Evolutionary conservation across 2,797 vertebrate genomes (phyloP).

Genomic region (Hozukius guyotensis): DNA sequence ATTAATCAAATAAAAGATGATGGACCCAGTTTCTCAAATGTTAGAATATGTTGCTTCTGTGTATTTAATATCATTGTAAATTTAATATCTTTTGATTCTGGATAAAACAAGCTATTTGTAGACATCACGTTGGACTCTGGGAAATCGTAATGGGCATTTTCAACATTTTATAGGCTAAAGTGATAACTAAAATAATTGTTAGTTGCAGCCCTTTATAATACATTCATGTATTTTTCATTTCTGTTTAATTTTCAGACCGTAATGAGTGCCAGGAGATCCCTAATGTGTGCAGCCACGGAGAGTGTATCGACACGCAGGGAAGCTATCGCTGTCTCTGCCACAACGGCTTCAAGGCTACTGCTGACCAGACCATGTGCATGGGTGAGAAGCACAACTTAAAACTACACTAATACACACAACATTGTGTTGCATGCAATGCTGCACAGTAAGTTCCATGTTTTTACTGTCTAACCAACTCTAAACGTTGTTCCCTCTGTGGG

Average conservation of each 20-base stretch:
- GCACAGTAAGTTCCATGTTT: not conserved
- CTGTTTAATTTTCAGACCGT: slow-evolving; percentile 78
- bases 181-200: not conserved
- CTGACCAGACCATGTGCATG: slow-evolving; percentile 93
- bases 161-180: not conserved
- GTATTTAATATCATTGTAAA: not conserved
- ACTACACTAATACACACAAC: not conserved
- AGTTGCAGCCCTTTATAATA: not conserved
- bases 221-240: not conserved
- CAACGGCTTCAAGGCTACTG: slow-evolving; percentile 91
- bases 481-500: not conserved
- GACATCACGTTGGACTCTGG: not conserved
- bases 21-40: not conserved
- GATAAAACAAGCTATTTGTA: not conserved
- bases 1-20: not conserved
- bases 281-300: slow-evolving; percentile 91
- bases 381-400: slow-evolving; percentile 76
- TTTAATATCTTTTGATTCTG: not conserved
- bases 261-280: slow-evolving; percentile 94
- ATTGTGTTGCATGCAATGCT: not conserved
- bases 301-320: slow-evolving; percentile 92
- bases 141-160: not conserved
- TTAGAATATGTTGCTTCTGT: not conserved
- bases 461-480: not conserved
- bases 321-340: slow-evolving; percentile 93